These are phyloP conservation scores for Dysdera silvatica DNA, from an alignment of 1,140 invertebrate genomes.

Conservation along the genomic window DNA sequence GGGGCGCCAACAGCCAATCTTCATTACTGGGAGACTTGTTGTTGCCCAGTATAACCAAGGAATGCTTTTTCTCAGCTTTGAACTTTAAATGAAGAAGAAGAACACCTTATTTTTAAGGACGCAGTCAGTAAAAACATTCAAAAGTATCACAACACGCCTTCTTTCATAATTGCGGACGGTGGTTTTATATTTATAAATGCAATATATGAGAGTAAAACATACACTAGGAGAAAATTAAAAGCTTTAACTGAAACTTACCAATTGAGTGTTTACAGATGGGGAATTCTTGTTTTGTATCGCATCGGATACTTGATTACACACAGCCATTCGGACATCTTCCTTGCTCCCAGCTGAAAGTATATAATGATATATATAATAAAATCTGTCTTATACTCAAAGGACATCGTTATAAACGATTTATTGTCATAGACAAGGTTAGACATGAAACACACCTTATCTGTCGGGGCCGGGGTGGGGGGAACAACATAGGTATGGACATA, in stretches of 20 bases:
- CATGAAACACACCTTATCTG: background rate
- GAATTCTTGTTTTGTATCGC: slow-evolving; percentile 27
- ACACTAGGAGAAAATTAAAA: slow-evolving; percentile 9
- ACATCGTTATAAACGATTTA: background rate
- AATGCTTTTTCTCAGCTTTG: slow-evolving; percentile 16
- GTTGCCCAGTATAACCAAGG: background rate
- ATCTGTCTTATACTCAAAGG: too few relatives aligned
- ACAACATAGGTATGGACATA: too few relatives aligned
- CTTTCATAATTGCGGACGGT: slow-evolving; percentile 73
- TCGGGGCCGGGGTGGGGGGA: too few relatives aligned
- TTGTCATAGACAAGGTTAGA: too few relatives aligned
- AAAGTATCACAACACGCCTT: slow-evolving; percentile 70
- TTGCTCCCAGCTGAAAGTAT: slow-evolving; percentile 49
- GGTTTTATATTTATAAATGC: background rate
- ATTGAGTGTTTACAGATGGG: background rate
- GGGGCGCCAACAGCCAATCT: slow-evolving; percentile 52
- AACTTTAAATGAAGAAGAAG: slow-evolving; percentile 8
- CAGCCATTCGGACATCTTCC: slow-evolving; percentile 21
- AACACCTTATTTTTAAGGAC: background rate
- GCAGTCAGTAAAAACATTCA: background rate
- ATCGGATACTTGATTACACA: slow-evolving; percentile 15
- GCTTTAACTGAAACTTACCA: slow-evolving; percentile 17
- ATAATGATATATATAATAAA: background rate
- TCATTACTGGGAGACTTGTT: slow-evolving; percentile 15
- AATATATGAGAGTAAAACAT: background rate